phyloP scores from a whole-genome alignment of 2,797 vertebrate species.

The Ctenochaetus hawaiiensis region DNA sequence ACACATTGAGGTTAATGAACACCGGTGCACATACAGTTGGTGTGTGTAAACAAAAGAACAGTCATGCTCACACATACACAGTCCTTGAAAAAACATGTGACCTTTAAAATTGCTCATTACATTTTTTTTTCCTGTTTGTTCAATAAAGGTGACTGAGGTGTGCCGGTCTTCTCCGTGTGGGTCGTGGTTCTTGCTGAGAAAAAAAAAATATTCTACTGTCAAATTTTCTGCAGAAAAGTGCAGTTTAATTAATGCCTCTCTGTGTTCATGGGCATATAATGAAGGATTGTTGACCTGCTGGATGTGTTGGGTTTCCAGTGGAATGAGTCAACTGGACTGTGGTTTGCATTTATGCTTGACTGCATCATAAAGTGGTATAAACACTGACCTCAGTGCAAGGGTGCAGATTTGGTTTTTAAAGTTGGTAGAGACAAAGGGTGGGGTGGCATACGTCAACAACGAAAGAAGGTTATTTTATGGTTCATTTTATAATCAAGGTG shows the following conservation, averaged over 20 bases:
- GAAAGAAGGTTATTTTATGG: constrained; percentile 12
- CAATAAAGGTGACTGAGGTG: constrained; percentile 30
- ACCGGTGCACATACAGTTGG: constrained; percentile 1
- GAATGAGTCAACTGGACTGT: constrained; percentile 64
- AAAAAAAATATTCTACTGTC: constrained; percentile 10
- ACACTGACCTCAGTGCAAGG: constrained; percentile 54
- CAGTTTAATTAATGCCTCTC: constrained; percentile 16
- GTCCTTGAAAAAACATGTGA: constrained; percentile 12
- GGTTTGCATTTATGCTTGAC: constrained; percentile 67
- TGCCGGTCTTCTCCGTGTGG: constrained; percentile 21
- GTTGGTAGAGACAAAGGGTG: constrained; percentile 35
- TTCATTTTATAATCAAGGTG: constrained; percentile 12
- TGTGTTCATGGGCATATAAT: constrained; percentile 27
- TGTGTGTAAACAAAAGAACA: constrained; percentile 27
- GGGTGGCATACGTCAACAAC: constrained; percentile 35
- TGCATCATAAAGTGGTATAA: constrained; percentile 59
- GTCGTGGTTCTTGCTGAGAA: constrained; percentile 27
- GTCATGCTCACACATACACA: neutral
- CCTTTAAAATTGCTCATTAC: constrained; percentile 40
- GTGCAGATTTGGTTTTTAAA: constrained; percentile 45
- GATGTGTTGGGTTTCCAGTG: constrained; percentile 44
- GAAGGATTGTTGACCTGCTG: constrained; percentile 37
- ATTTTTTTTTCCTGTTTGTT: constrained; percentile 33
- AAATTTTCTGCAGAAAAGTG: constrained; percentile 14
- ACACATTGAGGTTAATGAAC: constrained; percentile 1